Conservation (phyloP, 2,888 invertebrate species). For the Heliconius cydno region DNA sequence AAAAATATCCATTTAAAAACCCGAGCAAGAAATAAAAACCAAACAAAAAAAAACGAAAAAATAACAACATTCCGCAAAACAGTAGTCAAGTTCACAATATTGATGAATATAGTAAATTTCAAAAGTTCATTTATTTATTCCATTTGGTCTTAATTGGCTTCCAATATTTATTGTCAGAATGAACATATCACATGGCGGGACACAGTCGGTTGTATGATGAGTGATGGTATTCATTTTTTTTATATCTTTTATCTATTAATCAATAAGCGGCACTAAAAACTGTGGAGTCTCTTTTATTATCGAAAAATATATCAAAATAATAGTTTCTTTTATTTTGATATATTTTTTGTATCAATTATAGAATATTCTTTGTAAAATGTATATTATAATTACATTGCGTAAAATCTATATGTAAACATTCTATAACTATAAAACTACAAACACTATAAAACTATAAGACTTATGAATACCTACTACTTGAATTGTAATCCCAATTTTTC, state of each 20-base stretch:
- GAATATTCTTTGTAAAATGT: too few species aligned
- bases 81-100: conserved; percentile 20
- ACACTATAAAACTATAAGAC: too few species aligned
- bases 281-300: too few species aligned
- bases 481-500: too few species aligned
- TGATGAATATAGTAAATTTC: conserved; percentile 20
- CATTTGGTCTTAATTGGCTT: conserved; percentile 27
- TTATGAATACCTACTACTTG: neutral
- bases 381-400: too few species aligned
- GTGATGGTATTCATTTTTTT: conserved; percentile 26
- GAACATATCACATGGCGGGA: conserved; percentile 28
- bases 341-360: neutral
- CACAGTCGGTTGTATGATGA: conserved; percentile 24
- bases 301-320: too few species aligned
- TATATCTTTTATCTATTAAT: conserved; percentile 29
- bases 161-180: conserved; percentile 31
- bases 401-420: too few species aligned
- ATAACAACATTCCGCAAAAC: neutral
- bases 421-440: too few species aligned
- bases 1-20: too few species aligned
- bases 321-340: too few species aligned
- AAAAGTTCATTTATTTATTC: conserved; percentile 22
- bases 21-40: neutral
- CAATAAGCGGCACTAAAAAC: conserved; percentile 11
- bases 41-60: neutral